A percentile compares a stretch with the other conserved stretches of the same genome.
These are phyloP conservation scores for Calidris pygmaea DNA, from an alignment of 2,113 vertebrate species.

Conservation along the genomic window DNA sequence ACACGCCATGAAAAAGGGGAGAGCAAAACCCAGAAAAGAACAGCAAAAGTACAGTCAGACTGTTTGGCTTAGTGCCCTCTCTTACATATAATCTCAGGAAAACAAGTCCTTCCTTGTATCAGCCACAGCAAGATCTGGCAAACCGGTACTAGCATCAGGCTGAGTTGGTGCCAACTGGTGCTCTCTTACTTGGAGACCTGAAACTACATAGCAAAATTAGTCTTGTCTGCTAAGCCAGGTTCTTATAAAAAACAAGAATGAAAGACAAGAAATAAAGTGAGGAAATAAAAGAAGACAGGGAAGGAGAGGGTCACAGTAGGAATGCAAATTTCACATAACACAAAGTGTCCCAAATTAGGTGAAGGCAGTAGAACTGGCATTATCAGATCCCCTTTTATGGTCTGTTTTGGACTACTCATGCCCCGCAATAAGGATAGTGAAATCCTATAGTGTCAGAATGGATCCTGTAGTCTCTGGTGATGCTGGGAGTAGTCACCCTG, in stretches of 20 bases:
- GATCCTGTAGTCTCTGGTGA: background rate
- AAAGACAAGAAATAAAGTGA: background rate
- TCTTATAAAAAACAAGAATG: background rate
- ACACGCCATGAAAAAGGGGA: background rate
- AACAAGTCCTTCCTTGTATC: background rate
- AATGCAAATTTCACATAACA: background rate
- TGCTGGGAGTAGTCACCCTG: background rate
- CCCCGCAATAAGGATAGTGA: background rate
- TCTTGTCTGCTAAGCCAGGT: background rate
- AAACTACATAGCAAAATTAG: background rate
- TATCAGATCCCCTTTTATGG: background rate
- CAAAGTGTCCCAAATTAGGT: background rate
- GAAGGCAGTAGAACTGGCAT: background rate
- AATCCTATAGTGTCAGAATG: background rate
- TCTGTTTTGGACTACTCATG: background rate
- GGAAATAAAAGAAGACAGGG: background rate
- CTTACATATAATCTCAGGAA: background rate
- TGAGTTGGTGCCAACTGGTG: background rate
- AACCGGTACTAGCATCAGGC: background rate
- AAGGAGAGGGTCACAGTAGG: background rate
- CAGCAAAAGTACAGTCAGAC: background rate
- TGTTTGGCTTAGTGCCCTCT: background rate
- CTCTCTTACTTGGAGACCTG: background rate
- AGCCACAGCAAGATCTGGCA: background rate
- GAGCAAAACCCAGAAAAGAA: background rate